These are phyloP conservation scores for Hystrix cristata DNA, from an alignment of 2,113 vertebrate genomes.

Conservation along the genomic window DNA sequence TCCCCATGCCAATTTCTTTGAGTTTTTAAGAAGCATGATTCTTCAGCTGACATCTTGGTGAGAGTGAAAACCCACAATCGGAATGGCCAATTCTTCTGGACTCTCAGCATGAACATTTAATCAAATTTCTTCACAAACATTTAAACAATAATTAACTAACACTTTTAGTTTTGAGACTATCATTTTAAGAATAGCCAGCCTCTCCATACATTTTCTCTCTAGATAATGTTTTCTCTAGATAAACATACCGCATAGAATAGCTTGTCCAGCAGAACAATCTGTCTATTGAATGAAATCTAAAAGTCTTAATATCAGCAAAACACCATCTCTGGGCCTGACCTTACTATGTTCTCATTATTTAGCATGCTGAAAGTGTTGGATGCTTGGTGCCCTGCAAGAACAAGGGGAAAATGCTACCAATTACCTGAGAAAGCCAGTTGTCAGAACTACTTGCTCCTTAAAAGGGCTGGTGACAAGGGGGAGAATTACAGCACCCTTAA, in stretches of 20 bases:
- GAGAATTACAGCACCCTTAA: background rate
- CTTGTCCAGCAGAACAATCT: constrained; percentile 5
- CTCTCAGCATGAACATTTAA: background rate
- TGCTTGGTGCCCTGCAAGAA: background rate
- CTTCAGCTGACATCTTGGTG: background rate
- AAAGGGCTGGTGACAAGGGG: background rate
- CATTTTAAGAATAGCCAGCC: background rate
- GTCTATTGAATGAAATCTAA: background rate
- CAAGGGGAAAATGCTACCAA: background rate
- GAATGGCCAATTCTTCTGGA: background rate
- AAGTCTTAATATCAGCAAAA: constrained; percentile 18
- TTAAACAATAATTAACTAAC: background rate
- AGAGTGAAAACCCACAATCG: background rate
- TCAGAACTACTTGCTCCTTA: background rate
- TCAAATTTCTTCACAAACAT: background rate
- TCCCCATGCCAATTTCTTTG: background rate
- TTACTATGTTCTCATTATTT: background rate
- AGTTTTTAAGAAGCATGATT: background rate
- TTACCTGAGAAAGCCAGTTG: background rate
- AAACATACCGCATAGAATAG: background rate
- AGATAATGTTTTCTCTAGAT: background rate
- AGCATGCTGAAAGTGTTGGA: background rate
- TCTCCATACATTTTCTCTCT: background rate
- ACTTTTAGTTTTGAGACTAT: background rate
- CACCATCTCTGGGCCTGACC: background rate